phyloP scores from a whole-genome alignment of 2,113 vertebrate genomes.

The Cygnus buccinator region DNA sequence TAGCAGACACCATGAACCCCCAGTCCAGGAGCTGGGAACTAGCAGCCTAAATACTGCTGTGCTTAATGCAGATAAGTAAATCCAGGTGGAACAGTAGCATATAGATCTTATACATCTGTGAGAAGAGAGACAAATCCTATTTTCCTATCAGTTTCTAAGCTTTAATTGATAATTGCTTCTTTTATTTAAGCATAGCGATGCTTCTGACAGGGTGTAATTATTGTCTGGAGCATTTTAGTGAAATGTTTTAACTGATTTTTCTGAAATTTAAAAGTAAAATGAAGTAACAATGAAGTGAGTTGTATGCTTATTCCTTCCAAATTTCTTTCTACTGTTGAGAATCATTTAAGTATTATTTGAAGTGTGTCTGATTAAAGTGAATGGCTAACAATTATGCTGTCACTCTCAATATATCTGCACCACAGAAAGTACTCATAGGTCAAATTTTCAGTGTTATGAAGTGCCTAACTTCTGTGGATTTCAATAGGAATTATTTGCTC shows the following conservation, averaged over 20 bases:
- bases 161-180: neutral
- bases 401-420: neutral
- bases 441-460: neutral
- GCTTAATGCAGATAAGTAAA: neutral
- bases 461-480: neutral
- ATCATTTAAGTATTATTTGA: neutral
- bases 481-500: neutral
- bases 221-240: neutral
- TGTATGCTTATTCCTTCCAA: neutral
- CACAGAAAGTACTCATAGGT: neutral
- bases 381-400: neutral
- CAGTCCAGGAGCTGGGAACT: neutral
- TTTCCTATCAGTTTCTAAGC: neutral
- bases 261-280: conserved; percentile 26
- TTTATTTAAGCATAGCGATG: neutral
- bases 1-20: neutral
- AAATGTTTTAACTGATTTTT: neutral
- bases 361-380: neutral
- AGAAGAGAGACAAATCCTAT: neutral
- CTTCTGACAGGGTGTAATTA: neutral
- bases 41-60: neutral
- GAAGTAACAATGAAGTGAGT: neutral
- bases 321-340: neutral
- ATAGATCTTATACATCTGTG: neutral
- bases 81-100: neutral